Evolutionary conservation across 1,140 invertebrate species (phyloP), one percentile per base, ranked within the genome.

Genomic region (Cydia splendana): DNA sequence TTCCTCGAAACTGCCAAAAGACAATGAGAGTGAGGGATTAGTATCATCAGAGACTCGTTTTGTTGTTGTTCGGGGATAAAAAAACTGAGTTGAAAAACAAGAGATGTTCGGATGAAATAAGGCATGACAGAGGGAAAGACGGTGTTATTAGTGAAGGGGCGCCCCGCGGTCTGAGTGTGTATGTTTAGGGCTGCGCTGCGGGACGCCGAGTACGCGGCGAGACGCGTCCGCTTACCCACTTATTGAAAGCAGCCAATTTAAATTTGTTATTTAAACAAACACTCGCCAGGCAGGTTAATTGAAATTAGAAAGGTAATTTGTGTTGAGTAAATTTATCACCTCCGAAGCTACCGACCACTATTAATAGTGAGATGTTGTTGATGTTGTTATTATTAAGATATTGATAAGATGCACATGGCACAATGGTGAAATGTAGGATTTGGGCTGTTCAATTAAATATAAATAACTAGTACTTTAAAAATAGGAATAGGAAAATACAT

Each of bases 1-100:
- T 91, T 91, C 88, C 88, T 84, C 81, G 89, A 92, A 93, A 91
- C 87, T 93, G 91, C 90, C 90, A 93, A 92, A 91, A 93, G 91
- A 93, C 91, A 93, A 93, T 93, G 90, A 93, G 82, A 85, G 88
- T 93, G 91, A 93, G 87, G 91, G 88, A 93, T 93, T 91, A 91
- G 88, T 89, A 91, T 93, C 90, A 93, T 93, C 89, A 91, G 79
- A 77, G 83, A 84, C 74, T 91, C 86, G 86, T 93, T 91, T 91
- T 92, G 87, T 91, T 91, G 87, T 91, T 91, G 84, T 91, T 87
- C 83, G 83, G 74, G 82, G 81, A 79, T 71, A 79, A 88, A 91
- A 91, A 92, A 92, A 90, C 45, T 80, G 77, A 79, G 80, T 78
- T 81, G 90, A 91, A 92, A 92, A 91, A 90, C 86, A 85, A 86